Evolutionary conservation across 2,113 vertebrate species (phyloP).

Genomic region (Bubo scandiacus): DNA sequence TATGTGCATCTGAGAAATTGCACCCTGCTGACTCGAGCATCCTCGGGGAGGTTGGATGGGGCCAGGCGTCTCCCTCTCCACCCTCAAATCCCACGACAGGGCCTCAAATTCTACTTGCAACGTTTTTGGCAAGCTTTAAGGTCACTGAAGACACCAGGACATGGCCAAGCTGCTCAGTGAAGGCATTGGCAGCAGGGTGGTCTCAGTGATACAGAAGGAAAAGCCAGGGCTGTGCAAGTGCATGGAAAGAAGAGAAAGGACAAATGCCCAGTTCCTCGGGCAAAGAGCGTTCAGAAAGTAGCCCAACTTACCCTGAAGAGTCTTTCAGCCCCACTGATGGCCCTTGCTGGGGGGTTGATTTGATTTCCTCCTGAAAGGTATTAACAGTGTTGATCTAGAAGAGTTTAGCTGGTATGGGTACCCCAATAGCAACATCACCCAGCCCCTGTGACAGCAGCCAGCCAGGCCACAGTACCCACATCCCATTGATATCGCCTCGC

Average conservation of each 20-base stretch:
- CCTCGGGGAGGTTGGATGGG: not conserved
- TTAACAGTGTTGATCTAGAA: not conserved
- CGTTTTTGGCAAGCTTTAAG: not conserved
- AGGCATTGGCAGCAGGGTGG: not conserved
- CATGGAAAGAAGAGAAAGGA: not conserved
- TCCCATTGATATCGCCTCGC: too few relatives aligned
- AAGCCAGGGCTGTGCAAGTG: not conserved
- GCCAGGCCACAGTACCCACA: not conserved
- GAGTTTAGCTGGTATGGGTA: not conserved
- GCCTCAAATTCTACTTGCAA: not conserved
- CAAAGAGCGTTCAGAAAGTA: not conserved
- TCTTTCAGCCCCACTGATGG: not conserved
- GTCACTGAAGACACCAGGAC: not conserved
- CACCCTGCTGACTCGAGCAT: not conserved
- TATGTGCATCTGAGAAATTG: not conserved
- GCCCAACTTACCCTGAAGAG: not conserved
- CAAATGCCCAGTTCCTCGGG: not conserved
- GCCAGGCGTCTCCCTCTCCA: not conserved
- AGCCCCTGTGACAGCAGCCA: not conserved
- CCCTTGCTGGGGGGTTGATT: not conserved
- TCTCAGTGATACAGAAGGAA: not conserved
- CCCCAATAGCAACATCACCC: not conserved
- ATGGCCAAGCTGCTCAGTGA: accelerated
- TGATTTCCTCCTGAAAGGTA: not conserved
- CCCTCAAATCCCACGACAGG: not conserved